Conservation (phyloP, 2,113 vertebrate species). For the Bos indicus region DNA sequence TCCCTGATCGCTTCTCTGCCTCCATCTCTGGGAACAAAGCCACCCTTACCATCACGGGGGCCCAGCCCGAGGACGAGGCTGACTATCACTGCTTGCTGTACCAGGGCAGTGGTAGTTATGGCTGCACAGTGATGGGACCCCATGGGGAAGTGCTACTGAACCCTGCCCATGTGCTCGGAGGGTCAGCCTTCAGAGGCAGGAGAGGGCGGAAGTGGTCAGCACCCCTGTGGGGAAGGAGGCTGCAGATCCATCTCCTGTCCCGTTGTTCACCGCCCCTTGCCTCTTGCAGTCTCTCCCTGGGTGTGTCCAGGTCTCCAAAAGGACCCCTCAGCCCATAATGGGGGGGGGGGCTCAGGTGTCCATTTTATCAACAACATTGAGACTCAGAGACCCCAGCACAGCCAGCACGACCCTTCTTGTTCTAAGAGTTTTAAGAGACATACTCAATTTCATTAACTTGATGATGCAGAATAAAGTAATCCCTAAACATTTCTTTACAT, state of each 20-base stretch:
- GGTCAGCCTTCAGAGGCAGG: background rate
- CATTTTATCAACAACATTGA: no score
- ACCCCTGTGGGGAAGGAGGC: no score
- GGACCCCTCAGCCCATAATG: no score
- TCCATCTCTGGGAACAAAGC: background rate
- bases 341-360: no score
- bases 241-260: rapidly evolving
- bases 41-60: background rate
- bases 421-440: no score
- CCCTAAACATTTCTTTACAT: no score
- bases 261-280: rapidly evolving
- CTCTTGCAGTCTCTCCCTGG: no score
- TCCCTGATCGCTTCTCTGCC: background rate
- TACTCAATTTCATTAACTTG: no score
- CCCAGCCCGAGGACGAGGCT: background rate
- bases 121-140: background rate
- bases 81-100: background rate
- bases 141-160: background rate
- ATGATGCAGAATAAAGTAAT: rapidly evolving
- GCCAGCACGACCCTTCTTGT: no score
- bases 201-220: background rate
- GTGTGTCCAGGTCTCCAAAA: no score
- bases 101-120: rapidly evolving
- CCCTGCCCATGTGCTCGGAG: no score
- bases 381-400: no score